Base-by-base conservation (phyloP, 1,140 invertebrate species). In the Gonatopus flavifemur region DNA sequence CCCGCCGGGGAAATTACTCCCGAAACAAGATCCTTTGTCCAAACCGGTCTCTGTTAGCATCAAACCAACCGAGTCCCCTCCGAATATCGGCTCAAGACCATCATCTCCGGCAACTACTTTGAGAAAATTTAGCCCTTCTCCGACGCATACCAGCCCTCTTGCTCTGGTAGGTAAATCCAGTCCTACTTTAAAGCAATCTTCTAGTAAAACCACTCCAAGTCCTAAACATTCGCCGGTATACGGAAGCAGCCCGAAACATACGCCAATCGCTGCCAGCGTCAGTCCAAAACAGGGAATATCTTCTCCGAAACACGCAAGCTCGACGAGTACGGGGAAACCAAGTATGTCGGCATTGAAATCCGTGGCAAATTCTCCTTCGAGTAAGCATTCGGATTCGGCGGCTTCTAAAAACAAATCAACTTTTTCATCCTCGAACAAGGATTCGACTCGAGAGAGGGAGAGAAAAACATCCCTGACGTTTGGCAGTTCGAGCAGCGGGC, bases 311-410 rank as follows among this genome's bases (percentile, higher is more conserved):
- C 89, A 91, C 49, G 82, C 81, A 41, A 84, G 74, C 13, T 80
- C 80, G 1, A 77, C 82, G 1, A 85, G 88, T 52, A 86, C 88
- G 1, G 90, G 91, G 0, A 94, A 94, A 67, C 91, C 91, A 0
- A 93, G 90, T 62, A 91, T 94, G 86, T 91, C 89, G 0, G 84
- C 90, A 1, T 69, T 92, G n/a, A 92, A 92, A 67, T 90, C 87
- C 18, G 87, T 88, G 1, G 83, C 88, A 1, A 86, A 82, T 60
- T 84, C 84, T 3, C 83, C 83, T 43, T 82, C 72, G 0, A 47
- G 62, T 0, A 74, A 74, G 37, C 49, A 55, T 16, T 47, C 57
- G n/a, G 49, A 62, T 0, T 43, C 55, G 2, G 31, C 45, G 0
- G 50, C 64, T 4, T 63, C 59, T 0, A 72, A 72, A 20, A 52